Base-by-base conservation (phyloP, 2,113 vertebrate species). In the Lophura nycthemera region DNA sequence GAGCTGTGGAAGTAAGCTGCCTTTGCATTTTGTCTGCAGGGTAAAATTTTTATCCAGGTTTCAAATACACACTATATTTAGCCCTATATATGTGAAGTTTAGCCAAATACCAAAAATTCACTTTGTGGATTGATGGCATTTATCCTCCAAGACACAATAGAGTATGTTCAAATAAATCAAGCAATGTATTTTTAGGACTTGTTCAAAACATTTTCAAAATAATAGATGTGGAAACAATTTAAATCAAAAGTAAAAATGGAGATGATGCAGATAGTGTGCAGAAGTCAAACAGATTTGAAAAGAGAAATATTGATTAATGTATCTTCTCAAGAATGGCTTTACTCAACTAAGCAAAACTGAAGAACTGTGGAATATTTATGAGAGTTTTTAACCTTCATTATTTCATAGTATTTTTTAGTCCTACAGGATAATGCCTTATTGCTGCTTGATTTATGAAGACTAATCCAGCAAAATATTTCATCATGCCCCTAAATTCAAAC, bases 381-480 rank as follows among this genome's bases (percentile, higher is more conserved):
- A 70, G 6, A 80, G 32, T 72, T 17, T 78, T 77, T 88, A 43
- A 81, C 27, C 34, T 86, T 80, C 47, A 27, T 75, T 81, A 74
- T 78, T 71, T 88, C 27, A 74, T 20, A 42, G 14, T 36, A 78
- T 47, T 42, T 75, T 89, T 88, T 67, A 64, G 15, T 43, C 24
- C 40, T 15, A 24, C 34, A 70, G 11, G 21, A 8, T 71, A 71
- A 67, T 86, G 21, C 19, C 19, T 83, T 76, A 45, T 64, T 86
- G n/a, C 76, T 88, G 9, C 12, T 86, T 86, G 65, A 83, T 83
- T 85, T 83, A 77, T 80, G 48, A 90, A 94, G 60, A 70, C 30
- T 20, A 20, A 76, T 57, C 22, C n/a, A 70, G 72, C 10, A 93
- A 93, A 95, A 90, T 83, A 86, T 56, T 90, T 83, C 77, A 81